Evolutionary conservation across 2,113 vertebrate genomes (phyloP).

Genomic region (Sapayoa aenigma): DNA sequence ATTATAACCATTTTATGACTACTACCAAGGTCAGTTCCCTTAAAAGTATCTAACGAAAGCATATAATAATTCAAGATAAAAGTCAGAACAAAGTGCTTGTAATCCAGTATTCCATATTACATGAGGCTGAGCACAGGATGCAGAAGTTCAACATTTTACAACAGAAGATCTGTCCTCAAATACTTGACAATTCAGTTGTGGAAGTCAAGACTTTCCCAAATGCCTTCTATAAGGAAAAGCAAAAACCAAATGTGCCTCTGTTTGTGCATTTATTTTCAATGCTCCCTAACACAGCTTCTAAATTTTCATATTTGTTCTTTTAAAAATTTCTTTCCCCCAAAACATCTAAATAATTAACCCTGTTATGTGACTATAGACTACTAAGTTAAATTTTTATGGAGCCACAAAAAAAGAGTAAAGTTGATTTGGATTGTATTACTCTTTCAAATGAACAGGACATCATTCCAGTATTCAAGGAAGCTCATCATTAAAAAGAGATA

Average conservation of each 20-base stretch:
- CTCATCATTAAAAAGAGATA: not conserved
- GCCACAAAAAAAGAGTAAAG: not conserved
- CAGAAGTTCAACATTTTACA: not conserved
- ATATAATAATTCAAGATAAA: not conserved
- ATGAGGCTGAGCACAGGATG: not conserved
- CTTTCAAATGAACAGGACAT: not conserved
- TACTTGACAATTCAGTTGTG: not conserved
- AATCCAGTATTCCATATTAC: not conserved
- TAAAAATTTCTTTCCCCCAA: fast-evolving
- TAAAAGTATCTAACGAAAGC: not conserved
- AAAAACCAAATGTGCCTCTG: not conserved
- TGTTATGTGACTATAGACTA: not conserved
- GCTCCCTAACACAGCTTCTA: not conserved
- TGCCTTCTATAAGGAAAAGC: not conserved
- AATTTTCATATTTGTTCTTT: not conserved
- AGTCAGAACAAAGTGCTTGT: not conserved
- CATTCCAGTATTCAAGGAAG: not conserved
- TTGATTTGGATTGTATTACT: not conserved
- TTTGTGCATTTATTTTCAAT: not conserved
- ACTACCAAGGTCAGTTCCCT: not conserved
- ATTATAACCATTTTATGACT: not conserved
- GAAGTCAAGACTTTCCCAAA: not conserved
- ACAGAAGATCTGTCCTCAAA: not conserved
- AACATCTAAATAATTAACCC: not conserved
- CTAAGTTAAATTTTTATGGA: not conserved